These are phyloP conservation scores for Trigoniulus corallinus DNA, from an alignment of 1,140 invertebrate species.

Conservation along the genomic window DNA sequence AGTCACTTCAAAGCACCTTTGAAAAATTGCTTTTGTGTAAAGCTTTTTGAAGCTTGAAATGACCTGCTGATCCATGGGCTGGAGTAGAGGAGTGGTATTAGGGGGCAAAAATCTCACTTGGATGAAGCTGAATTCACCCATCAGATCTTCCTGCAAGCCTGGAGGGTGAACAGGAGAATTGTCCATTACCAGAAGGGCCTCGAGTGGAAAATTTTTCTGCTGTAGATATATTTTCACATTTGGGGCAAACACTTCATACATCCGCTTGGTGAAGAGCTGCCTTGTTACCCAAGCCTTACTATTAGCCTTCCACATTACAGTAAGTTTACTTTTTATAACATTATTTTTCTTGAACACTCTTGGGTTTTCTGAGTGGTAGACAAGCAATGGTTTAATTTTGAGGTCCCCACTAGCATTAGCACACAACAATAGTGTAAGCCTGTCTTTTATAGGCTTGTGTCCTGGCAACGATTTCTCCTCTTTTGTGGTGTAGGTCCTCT, in stretches of 20 bases:
- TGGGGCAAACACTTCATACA: constrained; percentile 11
- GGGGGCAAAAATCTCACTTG: constrained; percentile 12
- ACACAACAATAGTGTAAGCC: constrained; percentile 12
- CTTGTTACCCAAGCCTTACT: constrained; percentile 11
- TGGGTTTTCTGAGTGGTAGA: constrained; percentile 11
- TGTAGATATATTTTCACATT: constrained; percentile 11
- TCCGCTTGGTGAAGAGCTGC: constrained; percentile 11
- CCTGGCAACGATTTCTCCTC: constrained; percentile 12
- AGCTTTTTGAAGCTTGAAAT: constrained; percentile 15
- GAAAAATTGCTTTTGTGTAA: constrained; percentile 13
- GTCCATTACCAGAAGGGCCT: constrained; percentile 15
- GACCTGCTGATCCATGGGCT: constrained; percentile 15
- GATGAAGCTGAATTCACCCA: constrained; percentile 12
- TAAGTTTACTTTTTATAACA: constrained; percentile 8
- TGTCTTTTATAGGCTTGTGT: constrained; percentile 14
- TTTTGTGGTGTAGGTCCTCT: constrained; percentile 11
- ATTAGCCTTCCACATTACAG: constrained; percentile 10
- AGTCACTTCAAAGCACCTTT: constrained; percentile 12
- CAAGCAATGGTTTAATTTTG: constrained; percentile 13
- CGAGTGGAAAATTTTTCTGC: constrained; percentile 13
- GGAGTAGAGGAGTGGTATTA: constrained; percentile 12
- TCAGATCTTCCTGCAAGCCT: constrained; percentile 3
- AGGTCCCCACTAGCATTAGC: constrained; percentile 12
- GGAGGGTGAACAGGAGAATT: constrained; percentile 11
- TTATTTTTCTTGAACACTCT: constrained; percentile 5